These are phyloP conservation scores for Serripes groenlandicus DNA, from an alignment of 2,888 invertebrate genomes.

Conservation along the genomic window DNA sequence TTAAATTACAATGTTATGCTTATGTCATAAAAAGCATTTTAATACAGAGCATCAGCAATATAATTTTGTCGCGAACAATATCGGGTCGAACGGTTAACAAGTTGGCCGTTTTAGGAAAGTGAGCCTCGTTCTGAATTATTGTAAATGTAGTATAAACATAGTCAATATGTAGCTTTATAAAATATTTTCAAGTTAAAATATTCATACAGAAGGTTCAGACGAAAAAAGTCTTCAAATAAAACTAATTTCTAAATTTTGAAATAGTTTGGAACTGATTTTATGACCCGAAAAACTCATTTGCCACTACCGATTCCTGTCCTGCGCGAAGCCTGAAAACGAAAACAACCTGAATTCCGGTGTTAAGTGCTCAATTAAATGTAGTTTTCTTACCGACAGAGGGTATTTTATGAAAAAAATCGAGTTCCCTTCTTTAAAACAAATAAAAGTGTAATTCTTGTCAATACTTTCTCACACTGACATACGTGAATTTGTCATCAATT, in stretches of 20 bases:
- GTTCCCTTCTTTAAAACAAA: conserved; percentile 12
- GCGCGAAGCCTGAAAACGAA: conserved; percentile 20
- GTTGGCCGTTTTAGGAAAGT: not conserved
- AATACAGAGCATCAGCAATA: no score
- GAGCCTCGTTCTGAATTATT: conserved; percentile 18
- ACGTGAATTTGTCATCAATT: not conserved
- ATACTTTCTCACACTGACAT: conserved; percentile 1
- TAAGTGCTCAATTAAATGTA: not conserved
- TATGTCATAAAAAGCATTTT: no score
- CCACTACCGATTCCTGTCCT: conserved; percentile 19
- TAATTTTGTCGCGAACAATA: not conserved
- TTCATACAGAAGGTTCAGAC: no score
- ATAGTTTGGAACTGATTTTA: no score
- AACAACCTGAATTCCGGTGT: conserved; percentile 16
- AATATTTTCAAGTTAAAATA: no score
- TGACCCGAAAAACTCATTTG: not conserved
- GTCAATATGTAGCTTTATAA: no score
- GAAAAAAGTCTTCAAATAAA: no score
- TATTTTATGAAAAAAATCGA: not conserved
- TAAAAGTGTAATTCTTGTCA: not conserved
- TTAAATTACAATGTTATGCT: no score
- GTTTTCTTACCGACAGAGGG: not conserved
- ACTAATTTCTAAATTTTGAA: no score
- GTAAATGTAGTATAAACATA: not conserved
- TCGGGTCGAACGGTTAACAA: not conserved